These are phyloP conservation scores for Mantis religiosa DNA, from an alignment of 2,888 invertebrate genomes.

Conservation along the genomic window DNA sequence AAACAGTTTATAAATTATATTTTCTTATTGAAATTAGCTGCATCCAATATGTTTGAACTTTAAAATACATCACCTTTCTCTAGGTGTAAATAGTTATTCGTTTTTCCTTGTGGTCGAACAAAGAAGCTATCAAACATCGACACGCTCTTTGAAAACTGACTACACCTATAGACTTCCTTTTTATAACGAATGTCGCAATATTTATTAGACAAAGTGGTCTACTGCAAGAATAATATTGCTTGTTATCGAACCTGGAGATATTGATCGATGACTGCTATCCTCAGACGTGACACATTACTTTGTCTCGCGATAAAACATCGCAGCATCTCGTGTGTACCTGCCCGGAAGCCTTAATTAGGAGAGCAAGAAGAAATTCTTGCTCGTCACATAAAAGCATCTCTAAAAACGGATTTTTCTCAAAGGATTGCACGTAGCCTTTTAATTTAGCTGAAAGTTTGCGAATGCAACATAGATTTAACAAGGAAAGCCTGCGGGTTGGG, in stretches of 20 bases:
- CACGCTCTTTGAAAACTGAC: no score
- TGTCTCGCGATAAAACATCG: background rate
- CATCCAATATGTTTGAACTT: no score
- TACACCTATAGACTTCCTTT: no score
- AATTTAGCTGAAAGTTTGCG: background rate
- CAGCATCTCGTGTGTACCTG: background rate
- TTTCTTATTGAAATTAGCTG: no score
- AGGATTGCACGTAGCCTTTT: background rate
- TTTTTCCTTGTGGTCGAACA: no score
- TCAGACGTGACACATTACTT: background rate
- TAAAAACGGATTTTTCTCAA: background rate
- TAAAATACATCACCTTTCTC: no score
- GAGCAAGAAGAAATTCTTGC: constrained; percentile 4
- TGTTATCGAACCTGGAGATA: background rate
- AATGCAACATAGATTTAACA: background rate
- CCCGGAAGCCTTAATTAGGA: constrained; percentile 4
- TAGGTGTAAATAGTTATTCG: no score
- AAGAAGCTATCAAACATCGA: no score
- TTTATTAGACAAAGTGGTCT: no score
- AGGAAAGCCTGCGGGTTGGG: background rate
- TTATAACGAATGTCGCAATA: no score
- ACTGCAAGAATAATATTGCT: no score
- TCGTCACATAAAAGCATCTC: background rate
- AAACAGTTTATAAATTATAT: no score
- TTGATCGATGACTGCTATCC: background rate